Percentiles rank a stretch among this genome's conserved stretches.
Conservation (phyloP, 1,140 invertebrate species). For the Hermetia illucens region DNA sequence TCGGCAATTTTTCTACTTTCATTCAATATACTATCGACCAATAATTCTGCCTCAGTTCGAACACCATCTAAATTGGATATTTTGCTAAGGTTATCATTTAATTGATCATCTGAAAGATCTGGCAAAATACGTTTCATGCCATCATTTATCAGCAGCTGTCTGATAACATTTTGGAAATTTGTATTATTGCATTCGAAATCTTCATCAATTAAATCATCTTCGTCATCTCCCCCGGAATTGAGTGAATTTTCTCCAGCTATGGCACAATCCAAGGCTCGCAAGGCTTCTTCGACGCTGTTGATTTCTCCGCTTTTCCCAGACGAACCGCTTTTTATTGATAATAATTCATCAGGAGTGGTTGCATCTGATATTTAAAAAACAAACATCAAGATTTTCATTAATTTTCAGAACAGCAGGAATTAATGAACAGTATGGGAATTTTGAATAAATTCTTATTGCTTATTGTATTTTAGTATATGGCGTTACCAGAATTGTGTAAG, state of each 20-base stretch:
- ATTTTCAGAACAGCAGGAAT: too few relatives aligned
- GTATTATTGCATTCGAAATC: background rate
- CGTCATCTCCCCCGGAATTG: background rate
- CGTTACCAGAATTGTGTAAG: too few relatives aligned
- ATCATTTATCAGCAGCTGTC: background rate
- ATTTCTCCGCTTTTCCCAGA: background rate
- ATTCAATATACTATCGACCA: slow-evolving; percentile 5
- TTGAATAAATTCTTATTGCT: too few relatives aligned
- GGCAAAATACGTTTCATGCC: background rate
- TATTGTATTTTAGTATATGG: too few relatives aligned
- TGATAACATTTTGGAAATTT: background rate
- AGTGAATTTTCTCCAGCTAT: slow-evolving; percentile 2
- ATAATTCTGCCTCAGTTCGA: background rate
- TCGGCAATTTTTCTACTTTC: background rate
- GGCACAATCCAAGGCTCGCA: slow-evolving; percentile 5
- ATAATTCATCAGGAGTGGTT: background rate
- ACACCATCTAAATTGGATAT: background rate
- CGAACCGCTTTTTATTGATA: background rate
- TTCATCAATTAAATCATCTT: background rate
- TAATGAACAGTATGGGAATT: too few relatives aligned
- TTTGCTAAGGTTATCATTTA: background rate
- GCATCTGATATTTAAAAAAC: too few relatives aligned
- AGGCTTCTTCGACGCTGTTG: slow-evolving; percentile 8
- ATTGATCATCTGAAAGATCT: too few relatives aligned
- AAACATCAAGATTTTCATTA: too few relatives aligned